These are phyloP conservation scores for Boloria euphrosyne DNA, from an alignment of 2,888 invertebrate genomes.

Conservation along the genomic window DNA sequence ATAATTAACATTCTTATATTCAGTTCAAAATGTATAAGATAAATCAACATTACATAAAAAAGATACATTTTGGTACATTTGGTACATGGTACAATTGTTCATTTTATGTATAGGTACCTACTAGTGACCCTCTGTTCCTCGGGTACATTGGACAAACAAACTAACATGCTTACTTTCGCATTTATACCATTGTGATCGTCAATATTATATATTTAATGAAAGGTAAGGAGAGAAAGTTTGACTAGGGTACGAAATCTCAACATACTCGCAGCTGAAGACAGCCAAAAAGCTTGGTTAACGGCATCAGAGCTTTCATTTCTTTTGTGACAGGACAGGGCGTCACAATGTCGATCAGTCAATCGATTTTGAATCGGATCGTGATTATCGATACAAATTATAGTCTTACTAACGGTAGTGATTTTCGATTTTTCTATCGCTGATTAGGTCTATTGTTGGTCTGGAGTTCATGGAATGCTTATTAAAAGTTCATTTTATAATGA, in stretches of 20 bases:
- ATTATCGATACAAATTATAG: constrained; percentile 56
- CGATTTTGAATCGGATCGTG: constrained; percentile 65
- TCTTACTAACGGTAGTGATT: constrained; percentile 59
- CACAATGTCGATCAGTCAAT: constrained; percentile 70
- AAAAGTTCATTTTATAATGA: constrained; percentile 39
- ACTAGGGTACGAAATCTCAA: too few species aligned
- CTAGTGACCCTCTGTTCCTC: too few species aligned
- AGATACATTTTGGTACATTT: too few species aligned
- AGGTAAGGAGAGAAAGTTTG: too few species aligned
- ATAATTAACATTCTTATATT: too few species aligned
- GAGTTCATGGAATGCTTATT: constrained; percentile 42
- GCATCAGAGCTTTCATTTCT: constrained; percentile 72
- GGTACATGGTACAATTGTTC: too few species aligned
- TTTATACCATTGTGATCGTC: too few species aligned
- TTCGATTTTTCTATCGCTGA: constrained; percentile 64
- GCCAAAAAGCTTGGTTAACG: constrained; percentile 46
- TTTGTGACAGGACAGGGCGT: constrained; percentile 74
- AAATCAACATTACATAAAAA: too few species aligned
- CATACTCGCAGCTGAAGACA: not conserved
- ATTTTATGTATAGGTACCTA: too few species aligned
- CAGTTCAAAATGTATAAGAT: too few species aligned
- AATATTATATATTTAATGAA: not conserved
- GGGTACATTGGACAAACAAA: too few species aligned
- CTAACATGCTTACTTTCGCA: too few species aligned
- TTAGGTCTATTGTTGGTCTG: constrained; percentile 65